A percentile compares a stretch with the other conserved stretches of the same genome.
Evolutionary conservation across 2,888 invertebrate species (phyloP).

Genomic region (Athetis lepigone): DNA sequence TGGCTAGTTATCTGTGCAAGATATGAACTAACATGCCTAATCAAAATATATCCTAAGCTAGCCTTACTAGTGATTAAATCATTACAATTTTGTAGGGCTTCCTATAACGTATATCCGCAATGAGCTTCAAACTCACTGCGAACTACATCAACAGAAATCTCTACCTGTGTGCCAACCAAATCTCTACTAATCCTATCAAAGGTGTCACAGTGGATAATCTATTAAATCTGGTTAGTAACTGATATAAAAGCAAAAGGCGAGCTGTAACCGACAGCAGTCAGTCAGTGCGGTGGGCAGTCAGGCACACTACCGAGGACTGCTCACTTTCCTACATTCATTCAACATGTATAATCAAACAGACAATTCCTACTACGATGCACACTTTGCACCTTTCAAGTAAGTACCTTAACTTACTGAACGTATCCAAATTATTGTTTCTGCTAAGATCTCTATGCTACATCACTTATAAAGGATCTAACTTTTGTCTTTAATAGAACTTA

Average conservation of each 20-base stretch:
- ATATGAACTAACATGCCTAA: not conserved
- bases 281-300: constrained; percentile 83
- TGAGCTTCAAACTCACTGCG: constrained; percentile 53
- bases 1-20: too few relatives aligned
- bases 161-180: constrained; percentile 76
- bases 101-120: constrained; percentile 36
- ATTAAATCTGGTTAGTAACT: constrained; percentile 80
- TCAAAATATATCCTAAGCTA: not conserved
- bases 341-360: constrained; percentile 83
- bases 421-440: too few relatives aligned
- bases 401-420: too few relatives aligned
- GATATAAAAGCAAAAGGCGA: constrained; percentile 79
- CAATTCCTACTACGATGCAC: constrained; percentile 78
- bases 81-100: constrained; percentile 58
- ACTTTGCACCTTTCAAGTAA: constrained; percentile 85
- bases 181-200: constrained; percentile 86
- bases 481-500: too few relatives aligned
- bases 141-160: constrained; percentile 79
- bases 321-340: constrained; percentile 71
- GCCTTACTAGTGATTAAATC: not conserved
- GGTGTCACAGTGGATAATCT: constrained; percentile 83
- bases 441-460: too few relatives aligned
- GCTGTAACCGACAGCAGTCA: constrained; percentile 79
- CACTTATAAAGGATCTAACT: too few relatives aligned
- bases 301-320: constrained; percentile 88